phyloP scores from a whole-genome alignment of 2,113 vertebrate genomes.

The Emydocephalus ijimae region DNA sequence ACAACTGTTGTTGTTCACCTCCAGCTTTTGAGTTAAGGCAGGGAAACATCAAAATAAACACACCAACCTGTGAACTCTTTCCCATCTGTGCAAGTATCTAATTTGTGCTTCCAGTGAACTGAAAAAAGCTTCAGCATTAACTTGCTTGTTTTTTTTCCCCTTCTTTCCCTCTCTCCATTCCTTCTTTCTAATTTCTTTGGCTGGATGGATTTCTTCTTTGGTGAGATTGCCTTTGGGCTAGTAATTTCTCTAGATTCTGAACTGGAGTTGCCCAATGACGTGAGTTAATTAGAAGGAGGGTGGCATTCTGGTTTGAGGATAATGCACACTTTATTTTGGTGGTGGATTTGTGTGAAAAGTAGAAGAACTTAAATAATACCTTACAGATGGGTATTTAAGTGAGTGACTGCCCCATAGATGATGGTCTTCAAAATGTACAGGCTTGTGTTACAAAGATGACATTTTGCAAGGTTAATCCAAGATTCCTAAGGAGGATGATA shows the following conservation, averaged over 20 bases:
- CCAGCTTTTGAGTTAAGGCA: slow-evolving; percentile 1
- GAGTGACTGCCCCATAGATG: too few species aligned
- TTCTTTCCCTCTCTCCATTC: background rate
- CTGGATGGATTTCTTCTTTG: slow-evolving; percentile 12
- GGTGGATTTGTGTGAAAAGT: background rate
- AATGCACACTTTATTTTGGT: background rate
- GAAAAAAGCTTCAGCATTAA: background rate
- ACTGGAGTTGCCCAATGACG: background rate
- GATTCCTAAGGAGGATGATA: background rate
- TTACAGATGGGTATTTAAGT: background rate
- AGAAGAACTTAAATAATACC: background rate
- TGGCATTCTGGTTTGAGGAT: background rate
- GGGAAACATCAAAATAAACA: slow-evolving; percentile 5
- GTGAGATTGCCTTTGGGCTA: slow-evolving; percentile 3
- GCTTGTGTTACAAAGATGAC: background rate
- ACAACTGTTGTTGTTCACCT: background rate
- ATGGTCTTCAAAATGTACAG: background rate
- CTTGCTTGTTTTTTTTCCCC: background rate
- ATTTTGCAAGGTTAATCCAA: background rate
- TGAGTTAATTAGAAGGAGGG: background rate
- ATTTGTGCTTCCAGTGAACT: background rate
- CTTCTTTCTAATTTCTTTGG: background rate
- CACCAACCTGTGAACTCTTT: slow-evolving; percentile 14
- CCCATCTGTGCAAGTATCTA: slow-evolving; percentile 24
- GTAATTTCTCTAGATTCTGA: slow-evolving; percentile 5